Evolutionary conservation across 2,888 invertebrate species (phyloP), one percentile per base, ranked within the genome.

Genomic region (Thumatha senex): DNA sequence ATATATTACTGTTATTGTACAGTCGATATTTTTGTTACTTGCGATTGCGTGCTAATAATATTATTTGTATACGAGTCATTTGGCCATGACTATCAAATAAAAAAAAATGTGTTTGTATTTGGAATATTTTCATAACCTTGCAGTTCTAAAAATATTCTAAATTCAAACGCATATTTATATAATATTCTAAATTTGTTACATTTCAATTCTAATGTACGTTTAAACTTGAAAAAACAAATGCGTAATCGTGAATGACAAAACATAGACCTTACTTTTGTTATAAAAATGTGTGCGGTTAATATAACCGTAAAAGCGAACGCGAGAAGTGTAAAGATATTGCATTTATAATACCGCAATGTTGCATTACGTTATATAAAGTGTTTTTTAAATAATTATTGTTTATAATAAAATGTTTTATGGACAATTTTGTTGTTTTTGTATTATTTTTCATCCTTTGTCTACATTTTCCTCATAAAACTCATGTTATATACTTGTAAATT

Each of bases 371-470:
- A 77, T 83, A 80, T 83, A 69, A 74, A 76, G 80, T 82, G 82
- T 86, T 84, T 86, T 86, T 82, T 82, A 80, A 72, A 74, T 79
- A 82, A 87, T 88, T 86, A 88, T 90, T 89, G 89, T 90, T 90
- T 90, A 82, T 87, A 89, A 87, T 90, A 89, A 89, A 90, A 87
- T 80, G 86, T 86, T 89, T 85, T 86, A 86, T 78, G 74, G 66
- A 77, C 51, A 63, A 9, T 39, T 1, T 31, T 51, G 7, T 53
- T 51, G 48, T 51, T 43, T 44, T 46, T 31, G 14, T 2, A 14
- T 51, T 8, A 5, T 24, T 18, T 13, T 10, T 34, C 4, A 29
- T 29, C 13, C 1, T 35, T n/a, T 35, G 13, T 5, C 8, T n/a
- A n/a, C n/a, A n/a, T n/a, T n/a, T n/a, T n/a, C n/a, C n/a, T n/a